Evolutionary conservation across 1,140 invertebrate genomes (phyloP), one percentile per base, ranked within the genome.

Genomic region (Calliopsis andreniformis): DNA sequence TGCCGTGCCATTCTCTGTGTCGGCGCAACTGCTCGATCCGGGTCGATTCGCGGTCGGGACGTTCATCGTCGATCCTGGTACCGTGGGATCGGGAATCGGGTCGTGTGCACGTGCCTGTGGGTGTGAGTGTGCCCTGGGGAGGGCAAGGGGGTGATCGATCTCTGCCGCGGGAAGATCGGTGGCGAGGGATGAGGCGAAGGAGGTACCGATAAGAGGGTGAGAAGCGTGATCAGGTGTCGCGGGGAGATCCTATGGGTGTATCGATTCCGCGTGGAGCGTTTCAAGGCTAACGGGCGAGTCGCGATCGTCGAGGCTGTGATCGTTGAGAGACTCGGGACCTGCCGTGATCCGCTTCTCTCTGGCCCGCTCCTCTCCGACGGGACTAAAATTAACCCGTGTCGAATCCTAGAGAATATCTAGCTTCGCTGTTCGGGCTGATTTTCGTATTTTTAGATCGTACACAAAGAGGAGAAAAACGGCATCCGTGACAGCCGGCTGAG

Each of bases 351-450:
- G 58, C 45, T 45, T 66, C 71, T 56, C 30, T 66, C 39, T 16
- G 51, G 28, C 20, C 61, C 35, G 51, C 47, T 42, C 23, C 69
- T 66, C 61, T 67, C 51, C 71, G 39, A 67, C 68, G 51, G 45
- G 35, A 69, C 73, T 76, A 76, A 69, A 76, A 76, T 76, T 76
- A 76, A 76, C 53, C 55, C 66, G 73, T 59, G 53, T 76, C 66
- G 73, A 68, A 76, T 68, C 73, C 66, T 68, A 68, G 66, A 59
- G 35, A 66, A 47, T 76, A 58, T 64, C 71, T 75, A 75, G 71
- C 62, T 39, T 56, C 51, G 51, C 28, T 39, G 35, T 56, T 67
- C 71, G 35, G 35, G 30, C 47, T 23, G 70, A 72, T 28, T 63
- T 25, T 28, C 51, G 63, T 75, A 75, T 75, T 75, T 67, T 56